Conservation (phyloP, 2,888 invertebrate genomes). For the Eudemis profundana region DNA sequence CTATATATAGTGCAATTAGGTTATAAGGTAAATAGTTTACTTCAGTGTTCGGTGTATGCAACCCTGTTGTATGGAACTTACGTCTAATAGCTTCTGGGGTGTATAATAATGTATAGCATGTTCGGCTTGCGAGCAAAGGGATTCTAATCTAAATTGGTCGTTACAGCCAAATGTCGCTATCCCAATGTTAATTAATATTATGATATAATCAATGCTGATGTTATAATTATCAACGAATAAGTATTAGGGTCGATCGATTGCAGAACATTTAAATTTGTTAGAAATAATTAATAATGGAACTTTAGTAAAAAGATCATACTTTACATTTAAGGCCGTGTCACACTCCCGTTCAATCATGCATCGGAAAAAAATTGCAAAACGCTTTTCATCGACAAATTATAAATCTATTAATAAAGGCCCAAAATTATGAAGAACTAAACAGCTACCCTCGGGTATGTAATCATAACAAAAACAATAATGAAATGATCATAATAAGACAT, state of each 20-base stretch:
- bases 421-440: too few species aligned
- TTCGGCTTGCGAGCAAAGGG: slow-evolving; percentile 19
- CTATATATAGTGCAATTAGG: background rate
- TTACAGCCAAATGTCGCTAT: slow-evolving; percentile 20
- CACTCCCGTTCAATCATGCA: too few species aligned
- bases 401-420: too few species aligned
- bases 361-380: too few species aligned
- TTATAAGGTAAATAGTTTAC: slow-evolving; percentile 8
- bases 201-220: slow-evolving; percentile 9
- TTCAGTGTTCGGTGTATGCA: background rate
- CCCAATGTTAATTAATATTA: slow-evolving; percentile 15
- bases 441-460: too few species aligned
- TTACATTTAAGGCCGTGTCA: too few species aligned
- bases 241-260: background rate
- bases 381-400: too few species aligned
- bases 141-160: slow-evolving; percentile 26
- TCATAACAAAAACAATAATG: background rate
- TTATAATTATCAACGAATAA: background rate
- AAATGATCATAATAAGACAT: slow-evolving; percentile 13
- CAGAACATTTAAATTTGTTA: too few species aligned
- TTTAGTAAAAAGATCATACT: too few species aligned
- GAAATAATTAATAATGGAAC: too few species aligned
- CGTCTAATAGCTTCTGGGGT: background rate
- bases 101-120: slow-evolving; percentile 1
- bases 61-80: background rate